Evolutionary conservation across 2,888 invertebrate species (phyloP).

Genomic region (Caenorhabditis sp.): DNA sequence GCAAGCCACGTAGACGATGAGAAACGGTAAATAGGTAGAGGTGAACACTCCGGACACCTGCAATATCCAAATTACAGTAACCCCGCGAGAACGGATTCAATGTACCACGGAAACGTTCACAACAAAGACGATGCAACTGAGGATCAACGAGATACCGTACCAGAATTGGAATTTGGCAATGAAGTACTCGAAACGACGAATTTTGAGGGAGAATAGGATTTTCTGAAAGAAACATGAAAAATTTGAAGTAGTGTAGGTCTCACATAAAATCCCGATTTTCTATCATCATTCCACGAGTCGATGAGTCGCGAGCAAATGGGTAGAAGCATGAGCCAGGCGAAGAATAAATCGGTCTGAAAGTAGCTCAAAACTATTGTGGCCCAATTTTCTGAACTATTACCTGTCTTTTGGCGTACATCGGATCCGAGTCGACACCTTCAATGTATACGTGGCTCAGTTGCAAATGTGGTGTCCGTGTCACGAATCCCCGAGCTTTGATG

Average conservation of each 20-base stretch:
- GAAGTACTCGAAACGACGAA: slow-evolving; percentile 25
- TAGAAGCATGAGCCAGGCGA: slow-evolving; percentile 31
- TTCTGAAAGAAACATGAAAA: slow-evolving; percentile 22
- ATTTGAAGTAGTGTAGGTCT: neutral
- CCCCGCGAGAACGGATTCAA: too few relatives aligned
- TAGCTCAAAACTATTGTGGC: neutral
- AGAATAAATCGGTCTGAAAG: slow-evolving; percentile 31
- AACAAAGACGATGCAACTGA: neutral
- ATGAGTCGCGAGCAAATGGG: slow-evolving; percentile 34
- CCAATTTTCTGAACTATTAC: neutral
- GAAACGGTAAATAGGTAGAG: slow-evolving; percentile 15
- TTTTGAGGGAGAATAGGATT: slow-evolving; percentile 3
- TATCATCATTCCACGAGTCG: slow-evolving; percentile 41
- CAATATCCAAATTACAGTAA: too few relatives aligned
- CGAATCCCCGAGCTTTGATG: slow-evolving; percentile 8
- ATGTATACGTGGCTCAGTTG: slow-evolving; percentile 24
- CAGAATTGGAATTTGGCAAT: slow-evolving; percentile 36
- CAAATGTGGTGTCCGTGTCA: neutral
- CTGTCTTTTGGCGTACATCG: slow-evolving; percentile 25
- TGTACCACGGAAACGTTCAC: slow-evolving; percentile 6
- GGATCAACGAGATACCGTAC: slow-evolving; percentile 19
- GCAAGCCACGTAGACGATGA: slow-evolving; percentile 26
- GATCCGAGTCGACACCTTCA: slow-evolving; percentile 8
- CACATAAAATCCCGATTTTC: slow-evolving; percentile 42
- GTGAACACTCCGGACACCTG: slow-evolving; percentile 4